Percentiles rank a stretch among this genome's conserved stretches.
These are phyloP conservation scores for Clarias laeviceps DNA, from an alignment of 2,797 vertebrate genomes.

Conservation along the genomic window DNA sequence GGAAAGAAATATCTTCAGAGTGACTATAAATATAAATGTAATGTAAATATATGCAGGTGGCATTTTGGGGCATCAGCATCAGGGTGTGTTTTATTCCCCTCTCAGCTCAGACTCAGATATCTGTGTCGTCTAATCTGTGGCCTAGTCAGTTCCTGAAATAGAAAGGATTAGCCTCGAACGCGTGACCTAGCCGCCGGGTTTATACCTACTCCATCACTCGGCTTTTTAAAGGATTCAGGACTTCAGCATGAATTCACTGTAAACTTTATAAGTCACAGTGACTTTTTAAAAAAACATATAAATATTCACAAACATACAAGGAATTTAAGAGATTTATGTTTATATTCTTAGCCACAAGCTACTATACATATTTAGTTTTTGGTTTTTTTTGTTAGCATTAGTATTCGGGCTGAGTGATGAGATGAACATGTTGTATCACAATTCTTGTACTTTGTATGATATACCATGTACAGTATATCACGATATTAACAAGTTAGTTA, in stretches of 20 bases:
- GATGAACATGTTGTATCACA: not conserved
- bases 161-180: constrained; percentile 74
- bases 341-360: too few species aligned
- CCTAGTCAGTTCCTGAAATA: constrained; percentile 74
- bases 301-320: not conserved
- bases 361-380: not conserved
- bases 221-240: not conserved
- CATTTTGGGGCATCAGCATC: constrained; percentile 17
- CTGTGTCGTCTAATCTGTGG: constrained; percentile 70
- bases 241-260: not conserved
- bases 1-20: not conserved
- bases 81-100: constrained; percentile 31
- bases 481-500: not conserved
- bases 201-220: constrained; percentile 27
- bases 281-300: not conserved
- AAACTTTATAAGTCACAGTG: not conserved
- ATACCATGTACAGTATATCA: not conserved
- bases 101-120: constrained; percentile 40
- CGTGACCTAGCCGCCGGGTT: constrained; percentile 28
- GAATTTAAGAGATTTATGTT: not conserved
- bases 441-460: not conserved
- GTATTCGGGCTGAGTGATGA: not conserved
- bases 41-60: constrained; percentile 9
- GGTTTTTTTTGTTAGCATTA: not conserved
- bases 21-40: constrained; percentile 6